phyloP scores from a whole-genome alignment of 1,140 invertebrate species.

The Uloborus diversus region DNA sequence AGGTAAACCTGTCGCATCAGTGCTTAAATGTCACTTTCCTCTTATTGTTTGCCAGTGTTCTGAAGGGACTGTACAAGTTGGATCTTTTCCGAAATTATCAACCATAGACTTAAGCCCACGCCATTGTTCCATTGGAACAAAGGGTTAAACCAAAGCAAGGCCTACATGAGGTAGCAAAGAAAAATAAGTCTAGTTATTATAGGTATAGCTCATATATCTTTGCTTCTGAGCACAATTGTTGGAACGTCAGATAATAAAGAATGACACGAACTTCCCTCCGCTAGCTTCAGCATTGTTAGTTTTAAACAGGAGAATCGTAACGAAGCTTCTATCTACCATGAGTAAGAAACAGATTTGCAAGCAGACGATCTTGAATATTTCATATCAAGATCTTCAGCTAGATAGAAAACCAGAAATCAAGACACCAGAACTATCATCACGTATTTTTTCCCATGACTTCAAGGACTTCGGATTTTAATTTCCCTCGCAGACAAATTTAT shows the following conservation, averaged over 20 bases:
- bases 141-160: slow-evolving; percentile 21
- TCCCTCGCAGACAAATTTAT: too few relatives aligned
- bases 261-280: neutral
- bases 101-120: slow-evolving; percentile 17
- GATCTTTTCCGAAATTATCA: slow-evolving; percentile 24
- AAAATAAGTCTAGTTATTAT: neutral
- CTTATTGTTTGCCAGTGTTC: slow-evolving; percentile 28
- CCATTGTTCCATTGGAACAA: slow-evolving; percentile 40
- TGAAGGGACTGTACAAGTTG: slow-evolving; percentile 8
- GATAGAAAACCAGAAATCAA: too few relatives aligned
- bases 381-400: too few relatives aligned
- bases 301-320: too few relatives aligned
- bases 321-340: too few relatives aligned
- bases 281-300: too few relatives aligned
- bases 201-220: neutral
- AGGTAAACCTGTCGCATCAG: slow-evolving; percentile 7
- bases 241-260: neutral
- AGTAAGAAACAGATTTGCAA: too few relatives aligned
- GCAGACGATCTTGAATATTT: too few relatives aligned
- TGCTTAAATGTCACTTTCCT: slow-evolving; percentile 15
- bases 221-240: neutral
- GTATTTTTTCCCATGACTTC: too few relatives aligned
- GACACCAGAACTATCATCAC: too few relatives aligned
- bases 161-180: neutral
- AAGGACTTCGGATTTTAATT: too few relatives aligned